A percentile compares a stretch with the other conserved stretches of the same genome.
Evolutionary conservation across 2,888 invertebrate genomes (phyloP).

Genomic region (Ischnura elegans): DNA sequence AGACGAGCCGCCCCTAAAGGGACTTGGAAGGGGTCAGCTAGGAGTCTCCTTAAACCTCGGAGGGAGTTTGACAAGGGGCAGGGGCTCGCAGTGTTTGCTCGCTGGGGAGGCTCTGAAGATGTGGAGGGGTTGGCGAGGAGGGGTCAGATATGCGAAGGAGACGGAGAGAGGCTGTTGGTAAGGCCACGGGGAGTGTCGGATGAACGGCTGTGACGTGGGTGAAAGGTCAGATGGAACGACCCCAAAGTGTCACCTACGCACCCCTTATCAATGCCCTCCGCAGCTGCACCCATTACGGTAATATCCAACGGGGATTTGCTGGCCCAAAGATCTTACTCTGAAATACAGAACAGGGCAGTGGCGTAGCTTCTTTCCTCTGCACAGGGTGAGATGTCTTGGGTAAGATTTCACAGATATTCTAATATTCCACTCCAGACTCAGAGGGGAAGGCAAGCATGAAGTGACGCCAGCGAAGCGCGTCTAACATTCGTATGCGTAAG

Average conservation of each 20-base stretch:
- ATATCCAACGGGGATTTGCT: not conserved
- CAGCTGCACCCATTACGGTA: not conserved
- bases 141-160: not conserved
- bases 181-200: not conserved
- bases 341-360: too few relatives aligned
- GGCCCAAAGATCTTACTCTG: not conserved
- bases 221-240: constrained; percentile 20
- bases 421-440: too few relatives aligned
- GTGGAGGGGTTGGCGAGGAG: not conserved
- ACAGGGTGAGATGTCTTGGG: too few relatives aligned
- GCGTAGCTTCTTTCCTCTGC: too few relatives aligned
- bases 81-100: not conserved
- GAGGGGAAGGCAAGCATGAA: too few relatives aligned
- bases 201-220: not conserved
- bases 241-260: not conserved
- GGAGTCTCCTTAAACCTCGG: not conserved
- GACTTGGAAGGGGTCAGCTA: not conserved
- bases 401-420: too few relatives aligned
- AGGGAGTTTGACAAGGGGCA: not conserved
- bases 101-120: too few relatives aligned
- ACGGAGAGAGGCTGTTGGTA: not conserved
- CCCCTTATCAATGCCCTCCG: not conserved
- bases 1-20: not conserved
- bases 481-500: too few relatives aligned
- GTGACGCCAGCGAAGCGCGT: too few relatives aligned